Conservation (phyloP, 2,797 vertebrate genomes). For the Ficedula albicollis region DNA sequence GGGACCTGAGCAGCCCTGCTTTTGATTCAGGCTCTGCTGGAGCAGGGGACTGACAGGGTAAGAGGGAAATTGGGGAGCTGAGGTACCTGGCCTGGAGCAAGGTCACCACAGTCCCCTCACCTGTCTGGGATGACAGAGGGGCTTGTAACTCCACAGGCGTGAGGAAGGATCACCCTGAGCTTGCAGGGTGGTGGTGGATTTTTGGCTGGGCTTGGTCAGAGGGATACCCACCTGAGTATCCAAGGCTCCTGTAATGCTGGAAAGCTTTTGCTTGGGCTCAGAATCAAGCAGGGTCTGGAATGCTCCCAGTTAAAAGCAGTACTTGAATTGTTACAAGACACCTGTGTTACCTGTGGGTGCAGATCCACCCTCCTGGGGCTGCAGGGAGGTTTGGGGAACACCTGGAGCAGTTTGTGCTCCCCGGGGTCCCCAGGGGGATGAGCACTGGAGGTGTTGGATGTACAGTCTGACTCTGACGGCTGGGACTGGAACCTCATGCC, state of each 20-base stretch:
- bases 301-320: neutral
- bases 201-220: neutral
- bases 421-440: neutral
- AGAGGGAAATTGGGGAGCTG: neutral
- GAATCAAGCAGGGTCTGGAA: neutral
- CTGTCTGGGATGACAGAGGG: neutral
- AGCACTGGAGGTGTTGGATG: neutral
- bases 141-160: neutral
- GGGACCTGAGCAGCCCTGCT: neutral
- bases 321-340: neutral
- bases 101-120: neutral
- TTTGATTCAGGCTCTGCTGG: neutral
- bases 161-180: neutral
- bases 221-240: neutral
- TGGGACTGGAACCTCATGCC: neutral
- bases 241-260: accelerated
- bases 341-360: neutral
- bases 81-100: neutral
- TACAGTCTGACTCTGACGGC: neutral
- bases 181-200: neutral
- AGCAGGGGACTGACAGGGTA: neutral
- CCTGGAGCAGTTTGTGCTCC: neutral
- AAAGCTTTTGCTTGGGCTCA: neutral
- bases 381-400: neutral
- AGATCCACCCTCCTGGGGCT: neutral